phyloP scores from a whole-genome alignment of 2,797 vertebrate genomes.

The Pygocentrus nattereri region DNA sequence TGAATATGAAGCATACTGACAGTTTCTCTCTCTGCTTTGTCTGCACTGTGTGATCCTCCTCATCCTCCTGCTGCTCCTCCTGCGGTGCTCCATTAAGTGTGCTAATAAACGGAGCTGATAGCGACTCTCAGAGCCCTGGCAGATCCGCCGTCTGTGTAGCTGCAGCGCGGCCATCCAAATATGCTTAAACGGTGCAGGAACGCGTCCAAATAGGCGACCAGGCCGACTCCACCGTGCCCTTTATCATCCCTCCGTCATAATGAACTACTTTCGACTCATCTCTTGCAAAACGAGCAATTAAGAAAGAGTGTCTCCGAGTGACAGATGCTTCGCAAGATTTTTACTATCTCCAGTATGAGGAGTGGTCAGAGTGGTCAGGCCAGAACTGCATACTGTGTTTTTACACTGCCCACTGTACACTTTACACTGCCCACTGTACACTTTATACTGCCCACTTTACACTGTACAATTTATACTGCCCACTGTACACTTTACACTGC shows the following conservation, averaged over 20 bases:
- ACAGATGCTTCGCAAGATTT: conserved; percentile 44
- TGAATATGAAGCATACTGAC: too few species aligned
- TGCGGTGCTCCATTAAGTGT: neutral
- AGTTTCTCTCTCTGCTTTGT: too few species aligned
- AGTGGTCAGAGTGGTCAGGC: neutral
- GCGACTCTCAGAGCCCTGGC: neutral
- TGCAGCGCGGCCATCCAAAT: too few species aligned
- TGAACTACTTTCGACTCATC: conserved; percentile 56
- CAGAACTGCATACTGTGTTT: neutral
- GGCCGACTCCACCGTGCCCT: conserved; percentile 49
- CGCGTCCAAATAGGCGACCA: neutral
- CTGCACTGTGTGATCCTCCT: too few species aligned
- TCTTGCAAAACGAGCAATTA: conserved; percentile 23
- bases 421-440: neutral
- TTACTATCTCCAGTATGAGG: neutral
- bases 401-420: neutral
- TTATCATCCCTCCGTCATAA: conserved; percentile 66
- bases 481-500: neutral
- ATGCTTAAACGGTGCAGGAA: neutral
- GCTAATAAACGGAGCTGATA: neutral
- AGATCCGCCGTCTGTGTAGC: neutral
- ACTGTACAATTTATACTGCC: neutral
- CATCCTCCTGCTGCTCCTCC: too few species aligned
- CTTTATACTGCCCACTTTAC: neutral
- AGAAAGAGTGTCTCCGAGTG: conserved; percentile 42